phyloP scores from a whole-genome alignment of 2,888 invertebrate species.

The Himalopsyche tibetana region DNA sequence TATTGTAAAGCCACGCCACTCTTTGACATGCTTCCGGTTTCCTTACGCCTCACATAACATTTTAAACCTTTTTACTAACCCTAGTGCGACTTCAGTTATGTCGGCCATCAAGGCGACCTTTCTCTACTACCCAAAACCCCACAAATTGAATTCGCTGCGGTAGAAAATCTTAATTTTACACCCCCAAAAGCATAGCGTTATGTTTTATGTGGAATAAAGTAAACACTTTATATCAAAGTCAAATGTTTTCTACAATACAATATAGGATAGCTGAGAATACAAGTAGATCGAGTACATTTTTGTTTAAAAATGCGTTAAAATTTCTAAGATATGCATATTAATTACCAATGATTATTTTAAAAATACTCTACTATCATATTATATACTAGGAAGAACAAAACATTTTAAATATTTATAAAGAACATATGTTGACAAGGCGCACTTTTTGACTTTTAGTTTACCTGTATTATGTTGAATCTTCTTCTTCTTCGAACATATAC shows the following conservation, averaged over 20 bases:
- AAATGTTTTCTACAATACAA: background rate
- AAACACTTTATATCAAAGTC: background rate
- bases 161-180: constrained; percentile 40
- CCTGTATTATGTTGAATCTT: too few relatives aligned
- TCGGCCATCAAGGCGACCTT: constrained; percentile 24
- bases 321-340: too few relatives aligned
- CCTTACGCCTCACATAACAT: constrained; percentile 12
- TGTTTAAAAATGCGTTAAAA: too few relatives aligned
- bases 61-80: constrained; percentile 39
- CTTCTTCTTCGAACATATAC: too few relatives aligned
- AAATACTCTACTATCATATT: too few relatives aligned
- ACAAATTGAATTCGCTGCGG: constrained; percentile 31
- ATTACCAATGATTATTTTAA: too few relatives aligned
- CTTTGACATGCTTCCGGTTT: constrained; percentile 37
- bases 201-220: background rate
- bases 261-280: too few relatives aligned
- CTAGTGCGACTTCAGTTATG: background rate
- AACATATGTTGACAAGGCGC: too few relatives aligned
- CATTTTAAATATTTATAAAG: too few relatives aligned
- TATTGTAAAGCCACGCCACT: constrained; percentile 35
- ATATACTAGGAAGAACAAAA: too few relatives aligned
- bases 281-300: too few relatives aligned
- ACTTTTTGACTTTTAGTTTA: too few relatives aligned
- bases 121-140: background rate
- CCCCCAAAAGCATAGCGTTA: background rate